Evolutionary conservation across 2,113 vertebrate species (phyloP), one percentile per base, ranked within the genome.

Genomic region (Sinocyclocheilus anshuiensis): DNA sequence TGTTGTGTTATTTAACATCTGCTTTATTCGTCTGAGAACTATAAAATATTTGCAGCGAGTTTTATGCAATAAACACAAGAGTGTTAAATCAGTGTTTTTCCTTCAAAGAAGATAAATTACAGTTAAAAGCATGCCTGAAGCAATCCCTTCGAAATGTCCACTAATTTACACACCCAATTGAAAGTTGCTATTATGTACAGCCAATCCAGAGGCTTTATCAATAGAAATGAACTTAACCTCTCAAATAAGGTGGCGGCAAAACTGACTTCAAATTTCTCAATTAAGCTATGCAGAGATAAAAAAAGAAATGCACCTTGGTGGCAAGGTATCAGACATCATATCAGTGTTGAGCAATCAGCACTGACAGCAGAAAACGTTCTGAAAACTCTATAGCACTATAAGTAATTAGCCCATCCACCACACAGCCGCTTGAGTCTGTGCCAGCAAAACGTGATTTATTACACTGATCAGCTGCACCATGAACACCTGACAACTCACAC

Each of bases 361-460:
- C 39, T 82, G 84, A 86, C 63, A 81, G 63, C 59, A 63, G 57
- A 81, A 65, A 84, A 13, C 59, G 81, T 18, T 74, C 15, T 74
- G 83, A 84, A 53, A 36, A 88, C 39, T 61, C 77, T 84, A 83
- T 72, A 72, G 81, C 79, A 89, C 63, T 85, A 79, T 74, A 77
- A 74, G 77, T 87, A 85, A 91, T 86, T 83, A 87, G 83, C 85
- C 29, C 26, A 69, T 61, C 61, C 71, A 81, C 84, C 85, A 85
- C 85, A 83, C 59, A 86, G 20, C n/a, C 42, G 42, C 61, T 78
- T 74, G 59, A 53, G 67, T 33, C 59, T 45, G 69, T 61, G 67
- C 74, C 48, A 69, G 36, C 11, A 69, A 22, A 85, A 77, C 29
- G 63, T 87, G 72, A 89, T 89, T 91, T 65, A 91, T 91, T 84